phyloP scores from a whole-genome alignment of 2,113 vertebrate genomes.

The Abramis brama region DNA sequence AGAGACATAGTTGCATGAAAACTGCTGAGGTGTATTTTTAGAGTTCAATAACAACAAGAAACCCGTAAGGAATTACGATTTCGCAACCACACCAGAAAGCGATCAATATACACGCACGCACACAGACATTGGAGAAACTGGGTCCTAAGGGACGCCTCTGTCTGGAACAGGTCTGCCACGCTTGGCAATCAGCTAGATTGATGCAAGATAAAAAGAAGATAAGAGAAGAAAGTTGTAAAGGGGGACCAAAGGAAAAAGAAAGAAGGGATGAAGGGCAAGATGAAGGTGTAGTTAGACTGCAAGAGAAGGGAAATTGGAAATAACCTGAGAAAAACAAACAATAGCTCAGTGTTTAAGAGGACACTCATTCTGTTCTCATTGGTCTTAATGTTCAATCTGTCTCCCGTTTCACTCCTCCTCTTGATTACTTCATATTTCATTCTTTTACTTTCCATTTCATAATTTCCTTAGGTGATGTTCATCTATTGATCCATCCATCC shows the following conservation, averaged over 20 bases:
- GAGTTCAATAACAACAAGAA: constrained; percentile 28
- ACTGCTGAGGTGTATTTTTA: constrained; percentile 27
- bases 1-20: not conserved
- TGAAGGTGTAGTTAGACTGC: not conserved
- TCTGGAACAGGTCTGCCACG: constrained; percentile 26
- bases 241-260: not conserved
- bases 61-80: constrained; percentile 10
- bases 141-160: constrained; percentile 27
- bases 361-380: constrained; percentile 16
- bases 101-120: constrained; percentile 19
- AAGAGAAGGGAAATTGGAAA: not conserved
- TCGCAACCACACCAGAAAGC: constrained; percentile 1
- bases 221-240: not conserved
- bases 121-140: not conserved
- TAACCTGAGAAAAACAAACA: not conserved
- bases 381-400: not conserved
- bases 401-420: not conserved
- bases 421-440: not conserved
- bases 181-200: constrained; percentile 41
- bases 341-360: constrained; percentile 30
- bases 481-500: not conserved
- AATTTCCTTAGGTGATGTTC: constrained; percentile 4
- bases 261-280: not conserved
- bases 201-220: constrained; percentile 10
- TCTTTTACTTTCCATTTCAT: not conserved